These are phyloP conservation scores for Siniperca scherzeri DNA, from an alignment of 2,797 vertebrate genomes.

Conservation along the genomic window DNA sequence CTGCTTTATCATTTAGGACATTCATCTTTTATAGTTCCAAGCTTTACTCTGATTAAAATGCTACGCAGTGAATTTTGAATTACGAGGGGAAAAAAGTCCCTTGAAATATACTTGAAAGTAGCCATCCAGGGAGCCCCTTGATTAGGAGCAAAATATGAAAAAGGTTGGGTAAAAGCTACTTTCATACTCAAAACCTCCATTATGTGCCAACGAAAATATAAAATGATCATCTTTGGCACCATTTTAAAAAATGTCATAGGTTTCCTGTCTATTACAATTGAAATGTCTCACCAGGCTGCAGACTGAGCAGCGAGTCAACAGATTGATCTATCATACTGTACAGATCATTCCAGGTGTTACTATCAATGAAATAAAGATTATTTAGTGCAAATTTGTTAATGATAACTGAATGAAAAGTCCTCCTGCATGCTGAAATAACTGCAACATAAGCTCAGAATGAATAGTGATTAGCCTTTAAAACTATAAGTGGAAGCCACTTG, in stretches of 20 bases:
- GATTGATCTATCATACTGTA: not conserved
- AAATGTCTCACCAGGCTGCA: slow-evolving; percentile 10
- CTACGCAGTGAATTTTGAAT: not conserved
- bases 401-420: slow-evolving; percentile 8
- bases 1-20: not conserved
- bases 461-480: slow-evolving; percentile 33
- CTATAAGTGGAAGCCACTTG: slow-evolving; percentile 35
- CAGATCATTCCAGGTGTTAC: not conserved
- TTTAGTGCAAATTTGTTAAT: slow-evolving; percentile 8
- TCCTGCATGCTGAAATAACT: slow-evolving; percentile 13
- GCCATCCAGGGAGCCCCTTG: not conserved
- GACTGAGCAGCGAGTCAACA: not conserved
- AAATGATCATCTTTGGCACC: slow-evolving; percentile 1
- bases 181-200: not conserved
- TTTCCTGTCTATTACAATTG: not conserved
- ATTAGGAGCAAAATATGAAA: not conserved
- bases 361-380: slow-evolving; percentile 28
- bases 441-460: slow-evolving; percentile 15
- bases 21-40: not conserved
- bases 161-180: not conserved
- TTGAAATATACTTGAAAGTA: not conserved
- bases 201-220: not conserved
- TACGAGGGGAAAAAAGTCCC: not conserved
- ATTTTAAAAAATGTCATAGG: slow-evolving; percentile 1
- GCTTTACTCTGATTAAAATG: not conserved